Conservation (phyloP, 2,797 vertebrate genomes). For the Phoeniculus purpureus region DNA sequence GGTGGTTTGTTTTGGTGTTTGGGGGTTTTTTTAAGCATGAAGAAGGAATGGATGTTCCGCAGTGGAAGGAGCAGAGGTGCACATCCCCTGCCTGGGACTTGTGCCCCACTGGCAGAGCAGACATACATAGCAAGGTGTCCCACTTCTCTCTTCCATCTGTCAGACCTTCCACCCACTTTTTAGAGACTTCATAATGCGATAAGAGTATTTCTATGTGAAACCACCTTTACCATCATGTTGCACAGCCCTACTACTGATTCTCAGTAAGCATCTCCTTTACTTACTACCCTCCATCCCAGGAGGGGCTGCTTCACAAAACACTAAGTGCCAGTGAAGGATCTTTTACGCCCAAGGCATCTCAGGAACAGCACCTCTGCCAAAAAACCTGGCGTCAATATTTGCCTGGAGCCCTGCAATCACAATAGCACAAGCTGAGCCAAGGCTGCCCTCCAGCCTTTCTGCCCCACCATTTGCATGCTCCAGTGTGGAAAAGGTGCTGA, state of each 20-base stretch:
- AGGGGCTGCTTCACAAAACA: slow-evolving; percentile 43
- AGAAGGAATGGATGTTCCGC: background rate
- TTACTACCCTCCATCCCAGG: slow-evolving; percentile 47
- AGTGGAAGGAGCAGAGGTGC: background rate
- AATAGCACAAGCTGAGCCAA: slow-evolving; percentile 41
- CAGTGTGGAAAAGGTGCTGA: slow-evolving; percentile 17
- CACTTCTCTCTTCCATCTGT: background rate
- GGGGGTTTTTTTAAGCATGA: background rate
- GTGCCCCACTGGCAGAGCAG: background rate
- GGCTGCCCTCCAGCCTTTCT: slow-evolving; percentile 3
- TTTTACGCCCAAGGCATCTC: slow-evolving; percentile 59
- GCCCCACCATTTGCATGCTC: background rate
- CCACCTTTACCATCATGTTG: rapidly evolving
- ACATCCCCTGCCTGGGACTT: background rate
- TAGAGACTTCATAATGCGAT: rapidly evolving
- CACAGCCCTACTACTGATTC: background rate
- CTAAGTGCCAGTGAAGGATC: slow-evolving; percentile 21
- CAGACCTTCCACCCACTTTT: background rate
- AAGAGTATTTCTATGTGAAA: background rate
- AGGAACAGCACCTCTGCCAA: slow-evolving; percentile 58
- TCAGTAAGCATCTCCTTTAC: background rate
- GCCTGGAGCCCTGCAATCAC: slow-evolving; percentile 64
- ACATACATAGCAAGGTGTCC: background rate
- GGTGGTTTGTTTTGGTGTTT: too few relatives aligned
- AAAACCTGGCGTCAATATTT: slow-evolving; percentile 74